A percentile compares a stretch with the other conserved stretches of the same genome.
Evolutionary conservation across 2,797 vertebrate species (phyloP).

Genomic region (Danio kyathit): DNA sequence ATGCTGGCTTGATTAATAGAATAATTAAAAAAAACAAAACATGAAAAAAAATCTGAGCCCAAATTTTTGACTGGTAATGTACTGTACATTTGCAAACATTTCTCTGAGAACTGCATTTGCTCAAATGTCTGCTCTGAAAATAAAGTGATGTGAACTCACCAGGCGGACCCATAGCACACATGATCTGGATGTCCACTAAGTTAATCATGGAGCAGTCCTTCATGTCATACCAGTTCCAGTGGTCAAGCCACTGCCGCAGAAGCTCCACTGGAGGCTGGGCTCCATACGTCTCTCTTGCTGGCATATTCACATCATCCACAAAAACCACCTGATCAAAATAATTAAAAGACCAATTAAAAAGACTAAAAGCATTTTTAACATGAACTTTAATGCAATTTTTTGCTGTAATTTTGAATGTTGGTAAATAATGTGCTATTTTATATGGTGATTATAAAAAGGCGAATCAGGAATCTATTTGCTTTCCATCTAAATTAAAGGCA

Average conservation of each 20-base stretch:
- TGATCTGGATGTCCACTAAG: slow-evolving; percentile 87
- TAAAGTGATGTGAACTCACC: slow-evolving; percentile 74
- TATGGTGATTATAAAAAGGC: slow-evolving; percentile 2
- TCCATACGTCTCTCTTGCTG: slow-evolving; percentile 89
- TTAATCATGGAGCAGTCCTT: slow-evolving; percentile 89
- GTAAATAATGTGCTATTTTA: not conserved
- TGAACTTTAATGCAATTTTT: not conserved
- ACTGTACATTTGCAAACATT: not conserved
- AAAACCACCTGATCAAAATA: slow-evolving; percentile 84
- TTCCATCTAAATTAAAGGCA: not conserved
- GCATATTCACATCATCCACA: slow-evolving; percentile 96
- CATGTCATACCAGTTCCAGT: slow-evolving; percentile 93
- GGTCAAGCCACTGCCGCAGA: slow-evolving; percentile 92
- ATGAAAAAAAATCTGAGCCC: too few relatives aligned
- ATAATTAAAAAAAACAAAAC: too few relatives aligned
- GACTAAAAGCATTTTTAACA: not conserved
- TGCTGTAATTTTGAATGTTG: not conserved
- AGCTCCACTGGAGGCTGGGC: slow-evolving; percentile 93
- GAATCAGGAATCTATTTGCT: slow-evolving; percentile 10
- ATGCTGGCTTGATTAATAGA: too few relatives aligned
- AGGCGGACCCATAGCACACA: slow-evolving; percentile 93
- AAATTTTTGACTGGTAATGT: too few relatives aligned
- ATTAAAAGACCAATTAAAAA: slow-evolving; percentile 24
- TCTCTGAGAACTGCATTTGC: not conserved
- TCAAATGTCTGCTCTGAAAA: not conserved